Evolutionary conservation across 2,797 vertebrate genomes (phyloP), one percentile per base, ranked within the genome.

Genomic region (Fistularia tabacaria): DNA sequence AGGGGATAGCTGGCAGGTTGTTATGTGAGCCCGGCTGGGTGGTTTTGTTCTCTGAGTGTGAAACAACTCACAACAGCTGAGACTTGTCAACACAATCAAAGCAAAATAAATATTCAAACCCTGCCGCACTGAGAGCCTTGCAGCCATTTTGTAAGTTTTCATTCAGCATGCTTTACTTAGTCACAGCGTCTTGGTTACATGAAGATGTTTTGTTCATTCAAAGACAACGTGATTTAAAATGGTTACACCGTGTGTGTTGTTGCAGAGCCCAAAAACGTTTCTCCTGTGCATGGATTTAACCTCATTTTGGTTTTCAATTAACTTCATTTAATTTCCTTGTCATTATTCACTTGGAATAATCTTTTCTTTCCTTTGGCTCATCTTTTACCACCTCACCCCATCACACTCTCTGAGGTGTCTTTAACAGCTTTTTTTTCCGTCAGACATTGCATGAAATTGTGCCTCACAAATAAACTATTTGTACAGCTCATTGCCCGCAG

Each of bases 251-350:
- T 25, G 25, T 25, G 25, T 25, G 25, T 5, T 25, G 71, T 64
- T 71, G 69, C 69, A 69, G 62, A 54, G 47, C 38, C 14, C 25
- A 25, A 5, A 25, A 25, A 25, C 25, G 25, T 25, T 25, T 40
- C 47, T 67, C 74, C 57, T 66, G 25, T 0, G 65, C 66, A 66
- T 66, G 11, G 52, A 42, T 70, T 76, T 55, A 55, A 70, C 68
- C 53, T 48, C 54, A 40, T 40, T 46, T 70, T 60, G 66, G 43
- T 62, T 70, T 70, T 66, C 65, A 58, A 39, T 56, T 41, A 73
- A 50, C 44, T 45, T 50, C 50, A 46, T 11, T 39, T 49, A 15
- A 37, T 57, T 47, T 41, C 44, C 15, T 5, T 0, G 3, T 47
- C 41, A 46, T 73, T 69, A 48, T 63, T 68, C 53, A 41, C 41